These are phyloP conservation scores for cattle (Bos taurus) DNA, from an alignment of 2,113 vertebrate genomes.

Conservation along the genomic window DNA sequence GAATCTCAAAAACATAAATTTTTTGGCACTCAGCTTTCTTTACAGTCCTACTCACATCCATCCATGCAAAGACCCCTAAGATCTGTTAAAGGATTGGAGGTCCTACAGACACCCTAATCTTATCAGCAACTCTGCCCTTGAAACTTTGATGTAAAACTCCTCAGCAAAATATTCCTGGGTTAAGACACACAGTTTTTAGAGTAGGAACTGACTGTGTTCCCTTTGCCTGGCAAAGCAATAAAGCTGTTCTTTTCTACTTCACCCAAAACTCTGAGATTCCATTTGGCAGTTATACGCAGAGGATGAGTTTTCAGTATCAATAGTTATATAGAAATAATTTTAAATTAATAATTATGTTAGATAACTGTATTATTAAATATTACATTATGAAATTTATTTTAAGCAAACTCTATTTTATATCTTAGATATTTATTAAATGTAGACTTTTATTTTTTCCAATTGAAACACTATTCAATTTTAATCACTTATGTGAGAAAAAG, in stretches of 20 bases:
- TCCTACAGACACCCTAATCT: background rate
- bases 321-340: background rate
- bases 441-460: background rate
- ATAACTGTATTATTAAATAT: background rate
- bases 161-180: background rate
- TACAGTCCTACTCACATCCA: background rate
- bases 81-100: background rate
- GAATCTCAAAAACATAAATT: background rate
- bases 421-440: background rate
- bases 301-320: background rate
- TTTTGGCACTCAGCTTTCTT: background rate
- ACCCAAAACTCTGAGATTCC: background rate
- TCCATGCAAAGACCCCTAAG: background rate
- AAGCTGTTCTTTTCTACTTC: background rate
- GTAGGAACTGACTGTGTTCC: background rate
- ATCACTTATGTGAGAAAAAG: background rate
- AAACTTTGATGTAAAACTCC: background rate
- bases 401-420: background rate
- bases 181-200: background rate
- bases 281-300: background rate
- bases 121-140: background rate
- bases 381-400: background rate
- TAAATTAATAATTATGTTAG: background rate
- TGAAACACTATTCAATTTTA: slow-evolving; percentile 19
- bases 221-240: background rate